Conservation (phyloP, 2,888 invertebrate genomes). For the Syritta pipiens region DNA sequence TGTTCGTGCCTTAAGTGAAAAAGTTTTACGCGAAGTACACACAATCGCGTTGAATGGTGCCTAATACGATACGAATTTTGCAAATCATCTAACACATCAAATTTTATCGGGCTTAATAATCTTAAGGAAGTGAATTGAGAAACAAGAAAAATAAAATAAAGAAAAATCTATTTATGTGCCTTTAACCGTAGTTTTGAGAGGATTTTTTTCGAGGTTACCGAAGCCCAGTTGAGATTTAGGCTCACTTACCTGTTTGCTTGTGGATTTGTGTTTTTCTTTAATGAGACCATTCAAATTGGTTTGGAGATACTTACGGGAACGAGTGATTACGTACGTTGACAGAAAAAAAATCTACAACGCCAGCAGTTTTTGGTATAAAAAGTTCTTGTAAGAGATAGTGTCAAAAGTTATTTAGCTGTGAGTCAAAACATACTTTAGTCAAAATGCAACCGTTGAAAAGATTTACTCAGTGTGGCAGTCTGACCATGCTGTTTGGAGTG, state of each 20-base stretch:
- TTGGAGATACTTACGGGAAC: conserved; percentile 59
- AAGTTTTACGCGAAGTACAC: conserved; percentile 21
- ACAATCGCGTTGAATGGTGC: conserved; percentile 24
- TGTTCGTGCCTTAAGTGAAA: conserved; percentile 57
- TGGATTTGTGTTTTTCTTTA: conserved; percentile 16
- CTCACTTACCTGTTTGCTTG: background rate
- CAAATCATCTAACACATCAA: conserved; percentile 35
- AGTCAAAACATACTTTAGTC: background rate
- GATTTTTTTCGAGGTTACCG: conserved; percentile 24
- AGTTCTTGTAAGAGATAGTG: conserved; percentile 4
- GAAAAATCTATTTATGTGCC: conserved; percentile 42
- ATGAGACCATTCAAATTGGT: conserved; percentile 61
- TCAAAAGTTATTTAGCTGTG: conserved; percentile 1
- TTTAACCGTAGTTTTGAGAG: conserved; percentile 35
- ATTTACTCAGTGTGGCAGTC: conserved; percentile 79
- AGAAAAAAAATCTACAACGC: conserved; percentile 28
- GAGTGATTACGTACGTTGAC: conserved; percentile 34
- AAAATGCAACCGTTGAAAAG: conserved; percentile 79
- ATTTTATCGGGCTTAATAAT: conserved; percentile 38
- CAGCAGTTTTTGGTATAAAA: conserved; percentile 32
- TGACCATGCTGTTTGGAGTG: conserved; percentile 79
- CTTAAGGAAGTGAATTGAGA: conserved; percentile 24
- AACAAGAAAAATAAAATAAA: background rate
- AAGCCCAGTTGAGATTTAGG: conserved; percentile 41
- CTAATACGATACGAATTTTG: conserved; percentile 32